These are phyloP conservation scores for Cryptophagus acutangulus DNA, from an alignment of 2,888 invertebrate genomes.

Conservation along the genomic window DNA sequence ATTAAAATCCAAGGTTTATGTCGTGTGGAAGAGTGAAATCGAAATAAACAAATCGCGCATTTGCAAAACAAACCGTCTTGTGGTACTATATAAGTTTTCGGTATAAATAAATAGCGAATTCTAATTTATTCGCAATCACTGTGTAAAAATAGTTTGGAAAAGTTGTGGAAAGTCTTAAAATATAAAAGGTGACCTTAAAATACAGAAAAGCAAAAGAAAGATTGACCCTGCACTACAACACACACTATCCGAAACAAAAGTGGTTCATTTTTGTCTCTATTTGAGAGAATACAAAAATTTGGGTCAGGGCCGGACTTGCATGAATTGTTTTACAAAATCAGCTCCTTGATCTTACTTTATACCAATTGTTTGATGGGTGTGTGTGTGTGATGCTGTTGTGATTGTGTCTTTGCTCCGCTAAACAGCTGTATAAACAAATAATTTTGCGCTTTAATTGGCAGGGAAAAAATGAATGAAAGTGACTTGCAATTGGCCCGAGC, in stretches of 20 bases:
- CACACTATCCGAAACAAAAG: no score
- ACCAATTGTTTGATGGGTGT: constrained; percentile 6
- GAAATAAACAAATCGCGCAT: no score
- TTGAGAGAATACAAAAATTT: constrained; percentile 9
- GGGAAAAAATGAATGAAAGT: constrained; percentile 61
- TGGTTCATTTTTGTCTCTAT: constrained; percentile 10
- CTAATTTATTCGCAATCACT: no score
- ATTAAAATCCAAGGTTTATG: no score
- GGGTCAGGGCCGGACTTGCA: constrained; percentile 24
- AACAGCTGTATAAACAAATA: background rate
- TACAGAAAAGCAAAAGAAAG: no score
- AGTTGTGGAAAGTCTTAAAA: no score
- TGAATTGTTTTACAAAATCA: constrained; percentile 12
- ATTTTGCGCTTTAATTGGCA: background rate
- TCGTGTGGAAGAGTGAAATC: no score
- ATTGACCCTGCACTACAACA: constrained; percentile 19
- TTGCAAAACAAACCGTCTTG: no score
- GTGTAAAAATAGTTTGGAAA: no score
- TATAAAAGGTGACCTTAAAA: constrained; percentile 15
- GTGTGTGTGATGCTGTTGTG: background rate
- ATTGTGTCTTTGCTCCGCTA: background rate
- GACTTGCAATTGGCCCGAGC: constrained; percentile 69
- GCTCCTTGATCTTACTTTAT: constrained; percentile 20
- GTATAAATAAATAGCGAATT: no score
- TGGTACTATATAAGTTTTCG: no score